Evolutionary conservation across 2,888 invertebrate species (phyloP).

Genomic region (Orchestes rusci): DNA sequence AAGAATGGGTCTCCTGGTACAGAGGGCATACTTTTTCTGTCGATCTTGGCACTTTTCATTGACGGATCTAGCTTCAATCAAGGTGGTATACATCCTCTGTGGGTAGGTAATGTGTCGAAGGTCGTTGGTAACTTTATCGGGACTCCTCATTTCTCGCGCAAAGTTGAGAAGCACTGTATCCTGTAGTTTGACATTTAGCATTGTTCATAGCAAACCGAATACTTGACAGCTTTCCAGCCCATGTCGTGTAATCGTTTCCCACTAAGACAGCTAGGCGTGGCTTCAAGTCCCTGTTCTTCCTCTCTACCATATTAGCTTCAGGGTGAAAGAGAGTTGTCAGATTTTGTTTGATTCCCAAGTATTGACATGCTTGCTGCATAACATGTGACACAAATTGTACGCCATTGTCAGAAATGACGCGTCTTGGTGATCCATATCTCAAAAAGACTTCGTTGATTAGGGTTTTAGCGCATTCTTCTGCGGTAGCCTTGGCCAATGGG

Average conservation of each 20-base stretch:
- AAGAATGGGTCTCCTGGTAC: too few species aligned
- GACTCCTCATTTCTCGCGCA: slow-evolving; percentile 33
- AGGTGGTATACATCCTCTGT: not conserved
- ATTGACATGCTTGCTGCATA: slow-evolving; percentile 27
- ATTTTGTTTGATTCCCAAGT: slow-evolving; percentile 30
- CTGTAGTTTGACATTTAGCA: slow-evolving; percentile 18
- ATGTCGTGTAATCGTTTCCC: slow-evolving; percentile 32
- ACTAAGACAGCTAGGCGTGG: too few species aligned
- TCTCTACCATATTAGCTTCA: slow-evolving; percentile 21
- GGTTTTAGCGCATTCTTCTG: slow-evolving; percentile 12
- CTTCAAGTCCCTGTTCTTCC: slow-evolving; percentile 32
- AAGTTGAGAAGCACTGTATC: slow-evolving; percentile 34
- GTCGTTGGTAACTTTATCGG: slow-evolving; percentile 28
- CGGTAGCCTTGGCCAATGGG: slow-evolving; percentile 24
- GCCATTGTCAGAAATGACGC: slow-evolving; percentile 37
- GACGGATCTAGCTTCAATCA: slow-evolving; percentile 10
- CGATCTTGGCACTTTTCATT: slow-evolving; percentile 20
- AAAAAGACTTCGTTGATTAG: slow-evolving; percentile 30
- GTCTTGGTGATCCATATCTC: slow-evolving; percentile 35
- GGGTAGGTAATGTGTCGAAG: not conserved
- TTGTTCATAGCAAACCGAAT: slow-evolving; percentile 29
- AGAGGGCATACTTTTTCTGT: too few species aligned
- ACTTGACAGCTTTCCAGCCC: slow-evolving; percentile 32
- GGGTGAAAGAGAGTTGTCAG: slow-evolving; percentile 30
- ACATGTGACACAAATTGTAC: slow-evolving; percentile 30